phyloP scores from a whole-genome alignment of 1,140 invertebrate species.

The Neodiprion virginianus region DNA sequence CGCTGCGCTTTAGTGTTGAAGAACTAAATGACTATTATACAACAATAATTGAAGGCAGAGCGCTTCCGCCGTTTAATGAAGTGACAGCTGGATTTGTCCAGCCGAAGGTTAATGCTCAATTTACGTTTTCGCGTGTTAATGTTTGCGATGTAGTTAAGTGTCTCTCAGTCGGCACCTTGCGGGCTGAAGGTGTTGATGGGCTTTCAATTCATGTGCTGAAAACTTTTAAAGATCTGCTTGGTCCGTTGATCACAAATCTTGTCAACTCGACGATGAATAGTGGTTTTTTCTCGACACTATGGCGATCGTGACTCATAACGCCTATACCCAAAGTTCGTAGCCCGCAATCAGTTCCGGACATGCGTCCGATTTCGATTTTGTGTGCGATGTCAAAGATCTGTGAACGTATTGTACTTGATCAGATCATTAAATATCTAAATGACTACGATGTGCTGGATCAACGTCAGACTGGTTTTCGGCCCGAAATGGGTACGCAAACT shows the following conservation, averaged over 20 bases:
- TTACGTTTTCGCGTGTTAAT: background rate
- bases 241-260: background rate
- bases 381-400: background rate
- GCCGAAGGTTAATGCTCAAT: background rate
- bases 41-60: background rate
- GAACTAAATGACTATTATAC: background rate
- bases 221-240: background rate
- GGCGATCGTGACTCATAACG: background rate
- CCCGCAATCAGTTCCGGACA: background rate
- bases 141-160: background rate
- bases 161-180: background rate
- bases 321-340: background rate
- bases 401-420: background rate
- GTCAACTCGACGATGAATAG: background rate
- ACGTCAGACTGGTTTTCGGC: conserved; percentile 21
- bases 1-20: background rate
- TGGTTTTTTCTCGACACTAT: background rate
- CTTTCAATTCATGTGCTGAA: background rate
- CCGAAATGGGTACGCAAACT: conserved; percentile 10
- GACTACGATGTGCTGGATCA: background rate
- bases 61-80: background rate
- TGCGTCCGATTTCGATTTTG: background rate
- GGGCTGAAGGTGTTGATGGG: background rate
- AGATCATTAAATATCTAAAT: conserved; percentile 4
- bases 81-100: background rate